phyloP scores from a whole-genome alignment of 2,113 vertebrate species.

The Pygoscelis antarcticus region DNA sequence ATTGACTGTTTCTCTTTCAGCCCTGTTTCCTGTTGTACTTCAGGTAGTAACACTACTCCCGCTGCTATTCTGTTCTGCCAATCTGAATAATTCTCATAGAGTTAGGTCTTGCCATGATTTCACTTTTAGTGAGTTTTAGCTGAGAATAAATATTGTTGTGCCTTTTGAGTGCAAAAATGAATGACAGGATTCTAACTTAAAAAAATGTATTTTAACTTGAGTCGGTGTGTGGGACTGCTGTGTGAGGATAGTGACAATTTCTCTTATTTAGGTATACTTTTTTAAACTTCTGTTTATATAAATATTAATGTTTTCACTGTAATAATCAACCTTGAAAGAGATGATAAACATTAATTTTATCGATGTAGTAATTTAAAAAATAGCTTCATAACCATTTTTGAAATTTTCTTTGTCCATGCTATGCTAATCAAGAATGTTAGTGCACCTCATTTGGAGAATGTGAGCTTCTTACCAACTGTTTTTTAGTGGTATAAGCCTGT shows the following conservation, averaged over 20 bases:
- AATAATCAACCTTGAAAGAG: not conserved
- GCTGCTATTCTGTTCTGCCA: not conserved
- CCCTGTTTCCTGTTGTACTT: not conserved
- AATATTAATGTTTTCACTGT: not conserved
- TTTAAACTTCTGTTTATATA: not conserved
- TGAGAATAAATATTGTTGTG: not conserved
- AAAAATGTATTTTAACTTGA: not conserved
- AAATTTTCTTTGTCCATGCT: not conserved
- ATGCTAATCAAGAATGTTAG: not conserved
- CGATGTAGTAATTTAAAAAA: not conserved
- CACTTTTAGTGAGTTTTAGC: not conserved
- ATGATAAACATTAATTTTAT: not conserved
- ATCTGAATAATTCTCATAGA: not conserved
- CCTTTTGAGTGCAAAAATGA: not conserved
- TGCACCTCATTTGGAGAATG: not conserved
- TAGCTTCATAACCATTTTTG: not conserved
- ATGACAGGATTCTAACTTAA: not conserved
- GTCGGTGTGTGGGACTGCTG: fast-evolving
- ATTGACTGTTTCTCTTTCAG: not conserved
- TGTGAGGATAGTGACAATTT: not conserved
- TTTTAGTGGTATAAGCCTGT: not conserved
- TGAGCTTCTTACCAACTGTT: not conserved
- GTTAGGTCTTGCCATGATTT: not conserved
- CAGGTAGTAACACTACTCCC: not conserved
- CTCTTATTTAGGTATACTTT: not conserved